A percentile compares a stretch with the other conserved stretches of the same genome.
These are phyloP conservation scores for Ancistrus triradiatus DNA, from an alignment of 2,113 vertebrate genomes.

Conservation along the genomic window DNA sequence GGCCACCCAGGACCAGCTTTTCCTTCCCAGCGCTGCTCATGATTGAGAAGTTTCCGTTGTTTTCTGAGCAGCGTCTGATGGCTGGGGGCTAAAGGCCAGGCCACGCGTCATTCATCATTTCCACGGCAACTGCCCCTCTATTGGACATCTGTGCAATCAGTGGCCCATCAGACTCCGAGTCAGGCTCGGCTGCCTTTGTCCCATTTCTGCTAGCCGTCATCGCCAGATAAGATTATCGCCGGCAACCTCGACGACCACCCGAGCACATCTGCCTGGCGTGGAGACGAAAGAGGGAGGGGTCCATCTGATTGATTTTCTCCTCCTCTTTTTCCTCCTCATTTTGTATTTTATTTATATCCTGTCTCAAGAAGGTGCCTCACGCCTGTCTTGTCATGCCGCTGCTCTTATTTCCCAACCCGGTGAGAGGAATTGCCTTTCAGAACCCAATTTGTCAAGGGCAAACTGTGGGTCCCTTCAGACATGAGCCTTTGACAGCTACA, in stretches of 20 bases:
- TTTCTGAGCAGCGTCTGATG: conserved; percentile 31
- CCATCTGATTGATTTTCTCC: conserved; percentile 35
- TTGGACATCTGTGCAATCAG: conserved; percentile 78
- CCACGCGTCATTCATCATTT: conserved; percentile 73
- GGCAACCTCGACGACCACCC: conserved; percentile 73
- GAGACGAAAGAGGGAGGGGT: conserved; percentile 61
- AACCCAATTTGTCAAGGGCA: conserved; percentile 82
- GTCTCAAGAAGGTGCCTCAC: conserved; percentile 71
- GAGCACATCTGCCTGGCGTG: conserved; percentile 54
- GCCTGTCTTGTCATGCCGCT: conserved; percentile 72
- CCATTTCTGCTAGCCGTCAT: conserved; percentile 68
- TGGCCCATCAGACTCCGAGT: conserved; percentile 66
- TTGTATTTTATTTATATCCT: conserved; percentile 72
- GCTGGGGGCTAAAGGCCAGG: conserved; percentile 36
- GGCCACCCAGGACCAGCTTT: conserved; percentile 1
- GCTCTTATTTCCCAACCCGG: conserved; percentile 61
- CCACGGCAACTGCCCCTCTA: conserved; percentile 50
- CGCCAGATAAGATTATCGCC: conserved; percentile 80
- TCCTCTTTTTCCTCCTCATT: conserved; percentile 31
- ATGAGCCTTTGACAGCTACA: conserved; percentile 61
- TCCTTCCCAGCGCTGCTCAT: conserved; percentile 15
- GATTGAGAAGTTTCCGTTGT: conserved; percentile 42
- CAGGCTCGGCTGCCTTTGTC: conserved; percentile 69
- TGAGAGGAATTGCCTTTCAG: conserved; percentile 71
- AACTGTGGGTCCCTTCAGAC: conserved; percentile 59